phyloP scores from a whole-genome alignment of 2,888 invertebrate species.

The Patella depressa region DNA sequence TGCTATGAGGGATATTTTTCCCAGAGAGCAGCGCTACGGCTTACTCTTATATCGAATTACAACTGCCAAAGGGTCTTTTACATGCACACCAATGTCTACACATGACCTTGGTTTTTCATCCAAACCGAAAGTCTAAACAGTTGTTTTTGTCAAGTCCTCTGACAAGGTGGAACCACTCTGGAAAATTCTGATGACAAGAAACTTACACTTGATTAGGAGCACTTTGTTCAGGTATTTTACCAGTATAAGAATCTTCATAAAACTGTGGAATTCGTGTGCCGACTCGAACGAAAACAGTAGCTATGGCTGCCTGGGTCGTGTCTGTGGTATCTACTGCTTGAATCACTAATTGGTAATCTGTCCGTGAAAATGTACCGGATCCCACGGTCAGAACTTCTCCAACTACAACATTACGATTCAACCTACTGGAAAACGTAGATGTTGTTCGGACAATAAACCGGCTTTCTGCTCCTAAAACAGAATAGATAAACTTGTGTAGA shows the following conservation, averaged over 20 bases:
- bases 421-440: conserved; percentile 61
- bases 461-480: conserved; percentile 74
- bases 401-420: conserved; percentile 48
- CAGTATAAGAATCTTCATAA: conserved; percentile 93
- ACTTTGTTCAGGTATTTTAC: conserved; percentile 96
- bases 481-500: conserved; percentile 72
- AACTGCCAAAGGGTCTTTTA: too few relatives aligned
- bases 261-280: conserved; percentile 98
- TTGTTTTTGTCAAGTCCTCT: too few relatives aligned
- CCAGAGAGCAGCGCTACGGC: too few relatives aligned
- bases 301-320: conserved; percentile 47
- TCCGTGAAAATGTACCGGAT: conserved; percentile 70
- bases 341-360: conserved; percentile 90
- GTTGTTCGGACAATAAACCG: conserved; percentile 93
- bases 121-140: too few relatives aligned
- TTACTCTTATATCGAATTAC: too few relatives aligned
- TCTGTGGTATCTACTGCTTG: conserved; percentile 77
- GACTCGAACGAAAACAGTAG: conserved; percentile 82
- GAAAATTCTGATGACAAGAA: not conserved
- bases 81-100: too few relatives aligned
- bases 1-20: too few relatives aligned
- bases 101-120: too few relatives aligned
- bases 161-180: not conserved
- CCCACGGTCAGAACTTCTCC: conserved; percentile 51
- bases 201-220: conserved; percentile 95